Evolutionary conservation across 2,888 invertebrate species (phyloP).

Genomic region (Pollenia labialis): DNA sequence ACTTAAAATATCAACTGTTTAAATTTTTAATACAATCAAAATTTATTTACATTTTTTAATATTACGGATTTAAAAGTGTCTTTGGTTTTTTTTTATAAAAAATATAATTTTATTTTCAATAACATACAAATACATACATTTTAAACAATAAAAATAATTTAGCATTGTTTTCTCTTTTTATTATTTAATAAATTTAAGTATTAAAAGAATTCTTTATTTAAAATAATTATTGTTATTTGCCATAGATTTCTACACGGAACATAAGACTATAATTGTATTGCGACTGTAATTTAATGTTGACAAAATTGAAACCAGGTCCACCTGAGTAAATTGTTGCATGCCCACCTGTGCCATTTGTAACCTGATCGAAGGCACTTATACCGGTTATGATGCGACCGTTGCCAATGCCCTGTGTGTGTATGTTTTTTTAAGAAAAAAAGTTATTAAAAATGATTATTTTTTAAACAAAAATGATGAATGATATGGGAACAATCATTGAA

Average conservation of each 20-base stretch:
- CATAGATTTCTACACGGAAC: constrained; percentile 82
- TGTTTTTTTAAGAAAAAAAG: background rate
- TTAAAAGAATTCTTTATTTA: constrained; percentile 6
- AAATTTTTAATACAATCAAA: background rate
- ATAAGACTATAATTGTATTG: constrained; percentile 81
- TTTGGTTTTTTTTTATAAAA: constrained; percentile 39
- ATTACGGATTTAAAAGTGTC: background rate
- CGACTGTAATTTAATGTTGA: constrained; percentile 81
- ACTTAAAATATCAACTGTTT: too few species aligned
- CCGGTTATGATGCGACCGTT: constrained; percentile 81
- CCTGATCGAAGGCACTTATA: constrained; percentile 82
- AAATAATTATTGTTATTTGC: constrained; percentile 75
- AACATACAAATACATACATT: constrained; percentile 42
- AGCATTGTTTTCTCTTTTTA: constrained; percentile 10
- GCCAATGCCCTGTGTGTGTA: constrained; percentile 77
- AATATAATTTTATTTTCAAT: constrained; percentile 24
- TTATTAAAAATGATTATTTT: background rate
- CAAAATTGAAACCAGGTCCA: constrained; percentile 82
- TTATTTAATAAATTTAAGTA: constrained; percentile 26
- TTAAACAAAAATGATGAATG: background rate
- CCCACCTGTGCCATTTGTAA: constrained; percentile 82
- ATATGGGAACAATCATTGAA: constrained; percentile 17
- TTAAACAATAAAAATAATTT: constrained; percentile 51
- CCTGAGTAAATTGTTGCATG: constrained; percentile 82
- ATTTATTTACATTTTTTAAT: background rate